Percentiles rank a stretch among this genome's conserved stretches.
Evolutionary conservation across 1,140 invertebrate species (phyloP).

Genomic region (Ladona fulva): DNA sequence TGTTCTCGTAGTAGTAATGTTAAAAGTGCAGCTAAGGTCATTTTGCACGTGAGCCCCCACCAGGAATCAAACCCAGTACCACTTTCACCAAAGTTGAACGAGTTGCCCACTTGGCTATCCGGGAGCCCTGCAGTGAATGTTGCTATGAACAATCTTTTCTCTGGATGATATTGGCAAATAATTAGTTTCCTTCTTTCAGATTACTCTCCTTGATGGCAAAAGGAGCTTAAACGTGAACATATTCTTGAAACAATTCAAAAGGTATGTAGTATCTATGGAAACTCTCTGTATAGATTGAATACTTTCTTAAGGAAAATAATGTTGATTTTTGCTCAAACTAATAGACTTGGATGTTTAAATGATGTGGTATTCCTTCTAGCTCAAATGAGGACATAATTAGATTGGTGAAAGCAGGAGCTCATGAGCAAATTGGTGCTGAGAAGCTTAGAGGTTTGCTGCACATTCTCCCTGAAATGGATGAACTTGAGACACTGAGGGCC

Average conservation of each 20-base stretch:
- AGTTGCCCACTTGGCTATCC: too few relatives aligned
- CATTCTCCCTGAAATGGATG: slow-evolving; percentile 86
- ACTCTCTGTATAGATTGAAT: not conserved
- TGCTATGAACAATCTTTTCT: too few relatives aligned
- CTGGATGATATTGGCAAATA: not conserved
- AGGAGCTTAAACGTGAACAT: slow-evolving; percentile 95
- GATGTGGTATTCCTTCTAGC: slow-evolving; percentile 37
- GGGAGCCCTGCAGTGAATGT: too few relatives aligned
- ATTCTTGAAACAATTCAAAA: slow-evolving; percentile 94
- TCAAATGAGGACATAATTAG: slow-evolving; percentile 87
- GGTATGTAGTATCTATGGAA: slow-evolving; percentile 39
- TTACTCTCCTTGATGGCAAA: slow-evolving; percentile 85
- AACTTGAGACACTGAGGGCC: slow-evolving; percentile 79
- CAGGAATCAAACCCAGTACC: too few relatives aligned
- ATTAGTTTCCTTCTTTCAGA: slow-evolving; percentile 39
- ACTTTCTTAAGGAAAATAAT: not conserved
- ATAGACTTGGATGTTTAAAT: not conserved
- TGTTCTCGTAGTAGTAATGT: too few relatives aligned
- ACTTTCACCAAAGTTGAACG: too few relatives aligned
- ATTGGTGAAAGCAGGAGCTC: slow-evolving; percentile 71
- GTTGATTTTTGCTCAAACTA: not conserved
- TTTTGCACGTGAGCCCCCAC: too few relatives aligned
- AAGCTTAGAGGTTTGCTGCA: slow-evolving; percentile 83
- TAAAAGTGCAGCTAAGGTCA: too few relatives aligned
- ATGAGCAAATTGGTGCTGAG: slow-evolving; percentile 86